A percentile compares a stretch with the other conserved stretches of the same genome.
phyloP scores from a whole-genome alignment of 2,888 invertebrate genomes.

The Leptopterna dolabrata region DNA sequence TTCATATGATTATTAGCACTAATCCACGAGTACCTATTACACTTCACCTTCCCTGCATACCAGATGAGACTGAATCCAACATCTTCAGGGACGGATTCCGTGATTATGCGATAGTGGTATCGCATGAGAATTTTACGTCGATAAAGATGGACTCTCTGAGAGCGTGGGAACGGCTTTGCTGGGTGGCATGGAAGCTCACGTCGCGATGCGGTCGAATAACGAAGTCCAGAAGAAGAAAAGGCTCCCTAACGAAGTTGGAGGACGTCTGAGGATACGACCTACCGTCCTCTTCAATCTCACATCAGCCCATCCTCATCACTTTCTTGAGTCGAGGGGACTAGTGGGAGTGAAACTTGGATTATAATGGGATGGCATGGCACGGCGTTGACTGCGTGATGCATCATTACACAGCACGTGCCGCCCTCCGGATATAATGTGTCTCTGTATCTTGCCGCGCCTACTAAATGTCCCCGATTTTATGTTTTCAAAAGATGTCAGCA shows the following conservation, averaged over 20 bases:
- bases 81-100: neutral
- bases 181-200: neutral
- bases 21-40: too few relatives aligned
- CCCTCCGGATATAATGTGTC: too few relatives aligned
- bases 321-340: too few relatives aligned
- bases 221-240: constrained; percentile 7
- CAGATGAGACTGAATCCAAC: neutral
- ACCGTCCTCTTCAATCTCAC: neutral
- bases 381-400: too few relatives aligned
- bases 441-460: too few relatives aligned
- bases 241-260: neutral
- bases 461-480: too few relatives aligned
- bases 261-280: neutral
- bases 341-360: too few relatives aligned
- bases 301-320: neutral
- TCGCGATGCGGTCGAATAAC: constrained; percentile 1
- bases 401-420: too few relatives aligned
- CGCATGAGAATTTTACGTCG: neutral
- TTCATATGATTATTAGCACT: too few relatives aligned
- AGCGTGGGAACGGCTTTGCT: neutral
- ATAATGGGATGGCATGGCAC: too few relatives aligned
- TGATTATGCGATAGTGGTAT: neutral
- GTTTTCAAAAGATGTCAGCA: too few relatives aligned
- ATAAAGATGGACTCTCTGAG: neutral
- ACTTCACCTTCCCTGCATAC: too few relatives aligned